A percentile compares a stretch with the other conserved stretches of the same genome.
Evolutionary conservation across 2,888 invertebrate genomes (phyloP).

Genomic region (Asteroscopus sphinx): DNA sequence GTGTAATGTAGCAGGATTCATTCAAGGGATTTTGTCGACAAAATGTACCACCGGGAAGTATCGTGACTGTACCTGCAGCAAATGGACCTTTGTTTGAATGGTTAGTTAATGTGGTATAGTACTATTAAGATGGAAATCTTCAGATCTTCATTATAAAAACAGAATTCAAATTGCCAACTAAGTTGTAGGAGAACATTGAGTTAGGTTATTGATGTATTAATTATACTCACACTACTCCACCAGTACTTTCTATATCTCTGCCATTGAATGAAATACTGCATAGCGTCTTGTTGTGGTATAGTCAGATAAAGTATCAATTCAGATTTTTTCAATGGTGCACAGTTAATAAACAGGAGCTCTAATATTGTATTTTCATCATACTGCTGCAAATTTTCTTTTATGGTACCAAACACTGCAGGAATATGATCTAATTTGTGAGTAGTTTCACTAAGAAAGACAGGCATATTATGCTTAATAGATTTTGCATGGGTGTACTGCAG

Average conservation of each 20-base stretch:
- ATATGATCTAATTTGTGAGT: constrained; percentile 27
- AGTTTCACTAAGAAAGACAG: constrained; percentile 67
- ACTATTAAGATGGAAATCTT: no score
- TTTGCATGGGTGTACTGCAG: constrained; percentile 72
- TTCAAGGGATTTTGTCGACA: no score
- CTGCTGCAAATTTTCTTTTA: constrained; percentile 56
- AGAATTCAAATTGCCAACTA: no score
- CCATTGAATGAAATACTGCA: constrained; percentile 93
- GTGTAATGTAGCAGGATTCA: no score
- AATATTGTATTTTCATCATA: constrained; percentile 55
- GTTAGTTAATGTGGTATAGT: no score
- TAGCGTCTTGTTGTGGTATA: constrained; percentile 83
- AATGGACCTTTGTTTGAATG: no score
- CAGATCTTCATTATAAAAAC: no score
- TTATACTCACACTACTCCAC: constrained; percentile 93
- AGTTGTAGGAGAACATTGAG: no score
- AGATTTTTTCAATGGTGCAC: constrained; percentile 54
- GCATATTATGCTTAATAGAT: constrained; percentile 70
- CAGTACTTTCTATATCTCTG: constrained; percentile 94
- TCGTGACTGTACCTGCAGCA: no score
- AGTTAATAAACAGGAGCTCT: constrained; percentile 57
- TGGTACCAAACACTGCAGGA: constrained; percentile 65
- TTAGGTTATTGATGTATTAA: no score
- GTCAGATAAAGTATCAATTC: constrained; percentile 79
- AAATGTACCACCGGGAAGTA: no score